Base-by-base conservation (phyloP, 2,113 vertebrate genomes). In the Aegithalos caudatus region DNA sequence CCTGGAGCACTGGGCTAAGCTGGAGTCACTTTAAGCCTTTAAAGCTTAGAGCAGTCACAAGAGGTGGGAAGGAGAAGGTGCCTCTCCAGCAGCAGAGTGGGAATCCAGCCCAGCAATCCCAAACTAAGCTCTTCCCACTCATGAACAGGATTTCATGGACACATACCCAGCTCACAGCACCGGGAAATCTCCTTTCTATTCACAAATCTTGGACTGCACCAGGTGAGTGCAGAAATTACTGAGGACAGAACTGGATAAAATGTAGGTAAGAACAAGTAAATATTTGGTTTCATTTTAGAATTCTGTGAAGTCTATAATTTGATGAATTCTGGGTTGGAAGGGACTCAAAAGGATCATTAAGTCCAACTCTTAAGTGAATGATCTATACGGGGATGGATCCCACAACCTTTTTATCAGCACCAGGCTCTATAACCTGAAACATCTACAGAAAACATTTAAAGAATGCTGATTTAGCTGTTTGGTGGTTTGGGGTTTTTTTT, bases 241-340 rank as follows among this genome's bases (percentile, higher is more conserved):
- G 76, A 94, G 85, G 78, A 82, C 70, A 96, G 13, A 95, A 92
- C 65, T 47, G 88, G 64, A 31, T 24, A 90, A 21, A 76, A 81
- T 14, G 37, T 12, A 94, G 29, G 27, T 54, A 87, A 88, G 83
- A 57, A 61, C 29, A 78, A 91, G 24, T 12, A 65, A 69, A 20
- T 31, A 45, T 6, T 40, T 33, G 12, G 29, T 56, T 70, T 70
- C 0, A 29, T 51, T 87, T 79, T 19, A 79, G 24, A 94, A 76
- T 48, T 79, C 44, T 64, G 11, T 62, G 78, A 96, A 90, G 38
- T 13, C 8, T 5, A 0, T 3, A 37, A 42, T 81, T 79, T 15
- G 10, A 72, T 20, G 77, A 51, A 60, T 24, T 53, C 28, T 53
- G 33, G 38, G 28, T 28, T 33, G 14, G 38, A 45, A 45, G 15